These are phyloP conservation scores for Typhlichthys subterraneus DNA, from an alignment of 2,797 vertebrate species.

Conservation along the genomic window DNA sequence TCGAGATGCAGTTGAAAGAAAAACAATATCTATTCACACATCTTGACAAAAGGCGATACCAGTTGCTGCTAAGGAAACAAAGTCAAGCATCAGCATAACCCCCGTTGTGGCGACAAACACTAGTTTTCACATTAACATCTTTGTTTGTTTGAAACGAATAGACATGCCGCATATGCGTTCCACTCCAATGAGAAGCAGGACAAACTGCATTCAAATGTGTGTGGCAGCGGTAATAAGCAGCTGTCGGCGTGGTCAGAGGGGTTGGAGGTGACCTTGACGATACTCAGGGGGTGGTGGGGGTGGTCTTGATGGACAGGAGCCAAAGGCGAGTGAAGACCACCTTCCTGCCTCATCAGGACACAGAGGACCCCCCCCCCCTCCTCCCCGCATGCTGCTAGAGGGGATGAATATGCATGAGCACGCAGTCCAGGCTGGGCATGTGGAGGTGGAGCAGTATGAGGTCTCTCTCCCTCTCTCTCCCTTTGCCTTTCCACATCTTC, in stretches of 20 bases:
- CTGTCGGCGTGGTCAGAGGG: slow-evolving; percentile 10
- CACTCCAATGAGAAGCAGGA: too few relatives aligned
- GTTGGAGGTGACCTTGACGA: slow-evolving; percentile 56
- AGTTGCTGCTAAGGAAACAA: too few relatives aligned
- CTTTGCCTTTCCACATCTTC: neutral
- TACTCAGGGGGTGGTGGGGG: slow-evolving; percentile 13
- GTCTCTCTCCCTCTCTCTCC: neutral
- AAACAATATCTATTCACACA: neutral
- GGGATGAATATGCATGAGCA: slow-evolving; percentile 72
- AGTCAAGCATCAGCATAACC: too few relatives aligned
- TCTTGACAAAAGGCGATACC: too few relatives aligned
- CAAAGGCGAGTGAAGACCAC: slow-evolving; percentile 43
- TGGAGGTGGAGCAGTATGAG: neutral
- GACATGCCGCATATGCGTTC: too few relatives aligned
- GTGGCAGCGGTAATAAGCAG: neutral
- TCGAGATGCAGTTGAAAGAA: slow-evolving; percentile 40
- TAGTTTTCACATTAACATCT: too few relatives aligned
- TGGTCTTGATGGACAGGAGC: slow-evolving; percentile 49
- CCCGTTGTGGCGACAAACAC: too few relatives aligned
- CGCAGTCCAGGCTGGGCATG: slow-evolving; percentile 10
- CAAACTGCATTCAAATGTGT: too few relatives aligned
- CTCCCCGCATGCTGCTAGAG: slow-evolving; percentile 17
- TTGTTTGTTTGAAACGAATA: too few relatives aligned
- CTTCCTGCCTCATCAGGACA: slow-evolving; percentile 30
- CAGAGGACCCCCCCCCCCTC: neutral